Evolutionary conservation across 2,888 invertebrate genomes (phyloP).

Genomic region (Tricholauxania praeusta): DNA sequence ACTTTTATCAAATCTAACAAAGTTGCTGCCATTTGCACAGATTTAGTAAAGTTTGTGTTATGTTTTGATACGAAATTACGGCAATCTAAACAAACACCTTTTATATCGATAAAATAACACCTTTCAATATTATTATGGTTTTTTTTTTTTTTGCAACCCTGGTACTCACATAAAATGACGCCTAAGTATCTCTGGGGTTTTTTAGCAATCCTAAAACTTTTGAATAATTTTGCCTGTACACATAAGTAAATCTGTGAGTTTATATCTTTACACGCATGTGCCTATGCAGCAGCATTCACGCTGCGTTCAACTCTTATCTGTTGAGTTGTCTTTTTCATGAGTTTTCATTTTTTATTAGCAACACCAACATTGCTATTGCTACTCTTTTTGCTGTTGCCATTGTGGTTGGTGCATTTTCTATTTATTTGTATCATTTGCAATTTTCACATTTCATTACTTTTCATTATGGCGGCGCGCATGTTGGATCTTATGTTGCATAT

Average conservation of each 20-base stretch:
- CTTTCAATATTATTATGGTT: no score
- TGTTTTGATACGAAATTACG: no score
- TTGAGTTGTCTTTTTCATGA: slow-evolving; percentile 17
- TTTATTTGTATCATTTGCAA: slow-evolving; percentile 37
- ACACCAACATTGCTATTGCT: slow-evolving; percentile 13
- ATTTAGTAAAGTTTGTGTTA: no score
- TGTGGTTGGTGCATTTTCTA: slow-evolving; percentile 27
- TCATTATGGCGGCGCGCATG: slow-evolving; percentile 33
- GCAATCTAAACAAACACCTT: no score
- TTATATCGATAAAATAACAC: no score
- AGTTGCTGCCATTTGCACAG: no score
- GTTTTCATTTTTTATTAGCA: slow-evolving; percentile 22
- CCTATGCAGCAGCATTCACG: neutral
- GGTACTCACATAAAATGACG: no score
- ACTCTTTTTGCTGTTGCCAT: slow-evolving; percentile 6
- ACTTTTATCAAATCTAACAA: neutral
- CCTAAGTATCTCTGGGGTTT: no score
- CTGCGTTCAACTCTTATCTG: no score
- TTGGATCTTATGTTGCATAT: slow-evolving; percentile 18
- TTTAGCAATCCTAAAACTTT: no score
- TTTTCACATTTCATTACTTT: slow-evolving; percentile 38
- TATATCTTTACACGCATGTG: neutral
- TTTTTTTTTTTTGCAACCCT: no score
- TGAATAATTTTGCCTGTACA: neutral
- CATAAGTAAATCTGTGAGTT: neutral